phyloP scores from a whole-genome alignment of 2,888 invertebrate species.

The Xestobium rufovillosum region DNA sequence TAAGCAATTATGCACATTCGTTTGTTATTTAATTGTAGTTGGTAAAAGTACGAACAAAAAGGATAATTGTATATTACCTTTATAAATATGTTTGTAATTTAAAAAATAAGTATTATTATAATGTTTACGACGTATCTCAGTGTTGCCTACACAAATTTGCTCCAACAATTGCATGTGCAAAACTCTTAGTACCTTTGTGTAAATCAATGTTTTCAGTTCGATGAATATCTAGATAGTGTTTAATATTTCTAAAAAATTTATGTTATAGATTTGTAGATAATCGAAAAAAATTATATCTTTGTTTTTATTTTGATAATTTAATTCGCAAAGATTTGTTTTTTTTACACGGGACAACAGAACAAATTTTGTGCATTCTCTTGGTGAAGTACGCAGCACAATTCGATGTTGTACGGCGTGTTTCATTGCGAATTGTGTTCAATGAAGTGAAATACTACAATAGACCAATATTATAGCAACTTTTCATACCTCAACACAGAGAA shows the following conservation, averaged over 20 bases:
- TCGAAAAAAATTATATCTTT: conserved; percentile 37
- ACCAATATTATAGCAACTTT: conserved; percentile 30
- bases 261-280: conserved; percentile 40
- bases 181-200: conserved; percentile 37
- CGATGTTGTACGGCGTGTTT: no score
- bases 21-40: conserved; percentile 37
- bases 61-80: conserved; percentile 36
- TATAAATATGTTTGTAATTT: conserved; percentile 37
- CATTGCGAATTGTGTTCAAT: conserved; percentile 5
- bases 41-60: conserved; percentile 20
- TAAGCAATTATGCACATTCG: conserved; percentile 30
- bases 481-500: conserved; percentile 36
- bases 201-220: conserved; percentile 36
- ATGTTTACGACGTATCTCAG: conserved; percentile 34
- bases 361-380: no score
- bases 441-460: conserved; percentile 26
- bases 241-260: conserved; percentile 32
- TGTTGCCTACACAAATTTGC: conserved; percentile 39
- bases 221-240: conserved; percentile 32
- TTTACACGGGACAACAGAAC: no score
- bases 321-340: conserved; percentile 21
- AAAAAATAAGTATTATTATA: conserved; percentile 28
- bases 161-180: conserved; percentile 38
- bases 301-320: conserved; percentile 36
- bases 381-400: no score